Percentiles rank a stretch among this genome's conserved stretches.
Conservation (phyloP, 2,797 vertebrate species). For the Acanthurus leucopareius region DNA sequence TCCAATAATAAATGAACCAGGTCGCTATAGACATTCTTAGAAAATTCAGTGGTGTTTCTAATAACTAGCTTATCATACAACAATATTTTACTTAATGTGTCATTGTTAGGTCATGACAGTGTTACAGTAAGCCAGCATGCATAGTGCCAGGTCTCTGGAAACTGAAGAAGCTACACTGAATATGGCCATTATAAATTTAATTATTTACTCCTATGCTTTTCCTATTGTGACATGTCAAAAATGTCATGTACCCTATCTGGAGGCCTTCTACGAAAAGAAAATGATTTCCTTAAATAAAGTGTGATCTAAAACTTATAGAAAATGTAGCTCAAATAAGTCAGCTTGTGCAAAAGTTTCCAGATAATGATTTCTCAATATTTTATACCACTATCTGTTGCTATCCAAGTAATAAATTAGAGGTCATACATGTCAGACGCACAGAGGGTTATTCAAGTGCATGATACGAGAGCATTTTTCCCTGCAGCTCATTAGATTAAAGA, state of each 20-base stretch:
- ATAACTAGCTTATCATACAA: background rate
- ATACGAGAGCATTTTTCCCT: slow-evolving; percentile 22
- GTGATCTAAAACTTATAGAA: too few species aligned
- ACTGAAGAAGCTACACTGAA: background rate
- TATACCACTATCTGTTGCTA: slow-evolving; percentile 10
- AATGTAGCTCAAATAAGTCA: background rate
- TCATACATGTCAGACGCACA: background rate
- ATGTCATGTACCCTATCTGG: background rate
- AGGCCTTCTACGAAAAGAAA: background rate
- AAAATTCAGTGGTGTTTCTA: background rate
- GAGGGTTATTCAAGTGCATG: slow-evolving; percentile 9
- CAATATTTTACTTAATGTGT: too few species aligned
- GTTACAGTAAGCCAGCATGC: background rate
- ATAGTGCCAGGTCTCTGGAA: background rate
- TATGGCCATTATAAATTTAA: background rate
- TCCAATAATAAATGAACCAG: background rate
- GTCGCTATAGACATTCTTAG: background rate
- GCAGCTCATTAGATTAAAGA: slow-evolving; percentile 33
- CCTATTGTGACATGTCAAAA: background rate
- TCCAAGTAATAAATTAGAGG: slow-evolving; percentile 15
- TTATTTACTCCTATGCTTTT: background rate
- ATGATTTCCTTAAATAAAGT: background rate
- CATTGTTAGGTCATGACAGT: too few species aligned
- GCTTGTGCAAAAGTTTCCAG: background rate
- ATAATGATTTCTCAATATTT: slow-evolving; percentile 5